Evolutionary conservation across 2,888 invertebrate species (phyloP).

Genomic region (Bibio marci): DNA sequence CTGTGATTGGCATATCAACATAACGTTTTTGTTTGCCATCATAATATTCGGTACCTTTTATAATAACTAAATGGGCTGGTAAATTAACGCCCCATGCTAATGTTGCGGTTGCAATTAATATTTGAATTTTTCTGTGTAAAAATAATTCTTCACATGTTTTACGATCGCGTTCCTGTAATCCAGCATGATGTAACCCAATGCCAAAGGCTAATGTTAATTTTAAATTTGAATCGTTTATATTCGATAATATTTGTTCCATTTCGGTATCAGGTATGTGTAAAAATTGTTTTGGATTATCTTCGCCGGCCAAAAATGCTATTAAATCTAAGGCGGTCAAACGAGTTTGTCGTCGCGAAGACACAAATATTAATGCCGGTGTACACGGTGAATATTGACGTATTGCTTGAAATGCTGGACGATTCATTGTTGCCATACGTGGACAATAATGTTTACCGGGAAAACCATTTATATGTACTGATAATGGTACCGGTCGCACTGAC

Average conservation of each 20-base stretch:
- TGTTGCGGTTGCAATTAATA: conserved; percentile 91
- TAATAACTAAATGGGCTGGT: conserved; percentile 94
- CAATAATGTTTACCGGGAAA: conserved; percentile 98
- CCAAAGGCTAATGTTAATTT: conserved; percentile 91
- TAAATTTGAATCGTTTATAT: conserved; percentile 72
- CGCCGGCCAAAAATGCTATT: conserved; percentile 76
- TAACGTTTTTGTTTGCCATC: conserved; percentile 94
- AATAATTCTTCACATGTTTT: conserved; percentile 86
- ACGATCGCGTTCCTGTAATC: conserved; percentile 83
- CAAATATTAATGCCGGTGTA: conserved; percentile 86
- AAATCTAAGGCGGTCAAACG: conserved; percentile 90
- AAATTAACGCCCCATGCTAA: conserved; percentile 99
- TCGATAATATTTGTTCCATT: conserved; percentile 59
- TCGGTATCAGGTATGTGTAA: conserved; percentile 70
- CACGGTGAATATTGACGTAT: conserved; percentile 81
- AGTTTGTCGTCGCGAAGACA: conserved; percentile 92
- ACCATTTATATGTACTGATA: conserved; percentile 80
- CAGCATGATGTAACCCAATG: conserved; percentile 97
- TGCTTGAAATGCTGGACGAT: conserved; percentile 92
- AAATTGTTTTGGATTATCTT: conserved; percentile 91
- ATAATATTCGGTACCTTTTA: conserved; percentile 97
- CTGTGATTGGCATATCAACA: conserved; percentile 99
- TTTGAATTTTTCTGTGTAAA: conserved; percentile 88
- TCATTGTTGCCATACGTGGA: conserved; percentile 99
- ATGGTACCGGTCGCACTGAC: conserved; percentile 91